phyloP scores from a whole-genome alignment of 2,113 vertebrate species.

The Raja brachyura region DNA sequence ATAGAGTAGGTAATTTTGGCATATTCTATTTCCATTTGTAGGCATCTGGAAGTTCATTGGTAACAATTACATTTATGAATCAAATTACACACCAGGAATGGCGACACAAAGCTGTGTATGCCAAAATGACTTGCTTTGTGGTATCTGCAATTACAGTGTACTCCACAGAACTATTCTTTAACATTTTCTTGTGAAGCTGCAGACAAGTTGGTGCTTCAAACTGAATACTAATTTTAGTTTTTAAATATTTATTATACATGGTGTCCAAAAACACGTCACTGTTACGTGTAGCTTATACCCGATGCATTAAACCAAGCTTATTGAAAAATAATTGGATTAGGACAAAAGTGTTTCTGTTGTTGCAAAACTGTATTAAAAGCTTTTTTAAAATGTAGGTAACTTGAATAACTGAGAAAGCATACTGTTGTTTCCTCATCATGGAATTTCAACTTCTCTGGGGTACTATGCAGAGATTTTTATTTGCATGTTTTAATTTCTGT shows the following conservation, averaged over 20 bases:
- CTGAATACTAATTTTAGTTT: not conserved
- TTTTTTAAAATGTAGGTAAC: not conserved
- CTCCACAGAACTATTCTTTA: not conserved
- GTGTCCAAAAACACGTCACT: no score
- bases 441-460: slow-evolving; percentile 17
- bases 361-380: not conserved
- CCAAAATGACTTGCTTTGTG: slow-evolving; percentile 29
- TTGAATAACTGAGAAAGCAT: not conserved
- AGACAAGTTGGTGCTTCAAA: not conserved
- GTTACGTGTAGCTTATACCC: not conserved
- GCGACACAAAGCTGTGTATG: slow-evolving; percentile 15
- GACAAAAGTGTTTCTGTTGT: not conserved
- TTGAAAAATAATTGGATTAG: not conserved
- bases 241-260: not conserved
- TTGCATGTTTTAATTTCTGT: slow-evolving; percentile 33
- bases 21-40: slow-evolving; percentile 2
- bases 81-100: slow-evolving; percentile 18
- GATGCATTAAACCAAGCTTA: not conserved
- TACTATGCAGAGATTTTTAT: slow-evolving; percentile 7
- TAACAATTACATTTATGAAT: slow-evolving; percentile 25
- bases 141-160: slow-evolving; percentile 13
- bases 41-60: slow-evolving; percentile 1
- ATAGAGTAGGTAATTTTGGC: slow-evolving; percentile 38
- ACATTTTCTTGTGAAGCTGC: not conserved
- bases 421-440: not conserved